These are phyloP conservation scores for Mesaphorura yosii DNA, from an alignment of 1,140 invertebrate genomes.

Conservation along the genomic window DNA sequence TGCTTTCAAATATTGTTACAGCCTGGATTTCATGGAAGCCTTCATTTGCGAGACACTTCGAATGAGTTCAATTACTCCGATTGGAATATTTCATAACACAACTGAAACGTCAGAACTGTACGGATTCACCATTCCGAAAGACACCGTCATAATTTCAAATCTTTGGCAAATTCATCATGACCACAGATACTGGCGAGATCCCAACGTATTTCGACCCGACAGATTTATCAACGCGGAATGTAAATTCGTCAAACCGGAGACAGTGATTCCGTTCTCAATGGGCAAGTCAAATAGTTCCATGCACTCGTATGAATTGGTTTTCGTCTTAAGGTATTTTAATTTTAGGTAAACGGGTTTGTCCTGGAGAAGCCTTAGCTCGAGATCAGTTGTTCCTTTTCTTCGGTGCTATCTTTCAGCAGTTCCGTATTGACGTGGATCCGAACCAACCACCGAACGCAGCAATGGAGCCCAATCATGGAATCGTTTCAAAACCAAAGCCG, in stretches of 20 bases:
- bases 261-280: slow-evolving; percentile 27
- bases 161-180: slow-evolving; percentile 34
- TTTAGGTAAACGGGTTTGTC: slow-evolving; percentile 6
- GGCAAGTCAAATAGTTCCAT: slow-evolving; percentile 11
- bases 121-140: slow-evolving; percentile 29
- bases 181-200: slow-evolving; percentile 34
- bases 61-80: neutral
- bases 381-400: slow-evolving; percentile 29
- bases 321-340: neutral
- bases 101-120: slow-evolving; percentile 16
- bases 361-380: slow-evolving; percentile 23
- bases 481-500: too few species aligned
- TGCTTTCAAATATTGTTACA: neutral
- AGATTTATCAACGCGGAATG: slow-evolving; percentile 31
- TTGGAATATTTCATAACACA: neutral
- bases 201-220: slow-evolving; percentile 35
- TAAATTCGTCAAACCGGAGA: slow-evolving; percentile 24
- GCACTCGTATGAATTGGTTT: neutral
- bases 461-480: too few species aligned
- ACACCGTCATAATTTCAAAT: slow-evolving; percentile 24
- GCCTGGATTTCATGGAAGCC: neutral
- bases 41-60: neutral
- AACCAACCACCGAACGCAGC: too few species aligned
- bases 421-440: slow-evolving; percentile 19
- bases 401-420: slow-evolving; percentile 25